phyloP scores from a whole-genome alignment of 2,888 invertebrate species.

The Sthenelais limicola region DNA sequence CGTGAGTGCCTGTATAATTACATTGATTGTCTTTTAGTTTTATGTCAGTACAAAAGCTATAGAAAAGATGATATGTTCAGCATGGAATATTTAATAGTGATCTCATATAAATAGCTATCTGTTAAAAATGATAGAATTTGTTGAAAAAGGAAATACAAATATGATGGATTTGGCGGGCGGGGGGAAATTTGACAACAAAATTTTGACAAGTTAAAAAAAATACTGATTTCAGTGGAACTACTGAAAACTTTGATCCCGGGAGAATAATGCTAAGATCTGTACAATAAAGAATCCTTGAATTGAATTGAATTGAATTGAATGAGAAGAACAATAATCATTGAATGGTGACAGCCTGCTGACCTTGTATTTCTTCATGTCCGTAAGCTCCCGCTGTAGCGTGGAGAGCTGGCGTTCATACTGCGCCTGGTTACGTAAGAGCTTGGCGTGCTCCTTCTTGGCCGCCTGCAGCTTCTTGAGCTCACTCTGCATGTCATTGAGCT shows the following conservation, averaged over 20 bases:
- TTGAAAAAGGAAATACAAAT: too few relatives aligned
- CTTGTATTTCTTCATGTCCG: conserved; percentile 88
- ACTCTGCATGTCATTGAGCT: conserved; percentile 85
- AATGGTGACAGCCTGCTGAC: too few relatives aligned
- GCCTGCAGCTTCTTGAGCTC: conserved; percentile 88
- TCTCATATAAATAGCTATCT: too few relatives aligned
- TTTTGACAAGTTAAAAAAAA: too few relatives aligned
- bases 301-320: background rate
- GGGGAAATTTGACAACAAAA: too few relatives aligned
- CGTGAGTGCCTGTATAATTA: background rate
- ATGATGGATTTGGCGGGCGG: too few relatives aligned
- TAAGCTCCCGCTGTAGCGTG: conserved; percentile 81
- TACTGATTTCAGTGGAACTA: too few relatives aligned
- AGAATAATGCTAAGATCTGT: background rate
- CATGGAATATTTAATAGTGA: too few relatives aligned
- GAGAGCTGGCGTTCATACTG: conserved; percentile 84
- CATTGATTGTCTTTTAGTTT: background rate
- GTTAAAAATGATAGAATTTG: too few relatives aligned
- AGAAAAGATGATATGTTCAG: too few relatives aligned
- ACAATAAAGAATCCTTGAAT: background rate
- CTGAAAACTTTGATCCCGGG: background rate
- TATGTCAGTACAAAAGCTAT: too few relatives aligned
- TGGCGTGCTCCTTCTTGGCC: conserved; percentile 90
- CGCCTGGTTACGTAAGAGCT: conserved; percentile 84
- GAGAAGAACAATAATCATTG: too few relatives aligned